These are phyloP conservation scores for Danionella cerebrum DNA, from an alignment of 2,113 vertebrate species.

Conservation along the genomic window DNA sequence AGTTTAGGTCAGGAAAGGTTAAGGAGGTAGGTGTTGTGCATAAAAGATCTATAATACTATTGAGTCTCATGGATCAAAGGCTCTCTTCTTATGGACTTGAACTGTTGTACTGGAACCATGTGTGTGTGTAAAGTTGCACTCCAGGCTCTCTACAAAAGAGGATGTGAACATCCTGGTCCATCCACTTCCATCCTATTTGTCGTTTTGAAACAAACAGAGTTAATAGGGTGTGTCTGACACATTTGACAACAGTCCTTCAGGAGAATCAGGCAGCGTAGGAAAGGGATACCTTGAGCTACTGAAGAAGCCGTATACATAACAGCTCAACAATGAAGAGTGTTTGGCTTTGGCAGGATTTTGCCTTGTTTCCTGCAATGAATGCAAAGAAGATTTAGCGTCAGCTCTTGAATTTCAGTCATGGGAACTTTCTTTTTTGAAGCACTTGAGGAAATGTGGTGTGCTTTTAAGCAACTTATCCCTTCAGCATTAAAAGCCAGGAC, in stretches of 20 bases:
- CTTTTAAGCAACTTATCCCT: constrained; percentile 48
- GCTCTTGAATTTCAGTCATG: constrained; percentile 21
- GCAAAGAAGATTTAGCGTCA: constrained; percentile 23
- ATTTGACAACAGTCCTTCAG: constrained; percentile 37
- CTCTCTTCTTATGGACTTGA: constrained; percentile 45
- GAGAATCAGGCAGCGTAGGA: constrained; percentile 27
- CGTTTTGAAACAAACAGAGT: constrained; percentile 40
- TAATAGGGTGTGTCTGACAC: constrained; percentile 37
- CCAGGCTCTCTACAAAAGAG: constrained; percentile 19
- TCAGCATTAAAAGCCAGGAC: constrained; percentile 54
- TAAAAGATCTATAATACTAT: constrained; percentile 42
- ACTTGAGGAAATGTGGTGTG: constrained; percentile 29
- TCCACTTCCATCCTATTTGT: constrained; percentile 15
- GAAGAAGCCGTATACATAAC: constrained; percentile 27
- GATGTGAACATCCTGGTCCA: constrained; percentile 19
- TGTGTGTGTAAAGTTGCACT: constrained; percentile 31
- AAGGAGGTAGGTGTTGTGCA: constrained; percentile 42
- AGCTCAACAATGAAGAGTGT: constrained; percentile 23
- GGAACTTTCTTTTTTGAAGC: constrained; percentile 51
- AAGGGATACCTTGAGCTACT: constrained; percentile 35
- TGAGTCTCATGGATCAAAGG: constrained; percentile 47
- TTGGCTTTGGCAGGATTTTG: background rate
- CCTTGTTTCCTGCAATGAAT: constrained; percentile 8
- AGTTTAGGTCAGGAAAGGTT: constrained; percentile 49
- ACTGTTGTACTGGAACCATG: constrained; percentile 19